phyloP scores from a whole-genome alignment of 2,888 invertebrate species.

The Eupithecia inturbata region DNA sequence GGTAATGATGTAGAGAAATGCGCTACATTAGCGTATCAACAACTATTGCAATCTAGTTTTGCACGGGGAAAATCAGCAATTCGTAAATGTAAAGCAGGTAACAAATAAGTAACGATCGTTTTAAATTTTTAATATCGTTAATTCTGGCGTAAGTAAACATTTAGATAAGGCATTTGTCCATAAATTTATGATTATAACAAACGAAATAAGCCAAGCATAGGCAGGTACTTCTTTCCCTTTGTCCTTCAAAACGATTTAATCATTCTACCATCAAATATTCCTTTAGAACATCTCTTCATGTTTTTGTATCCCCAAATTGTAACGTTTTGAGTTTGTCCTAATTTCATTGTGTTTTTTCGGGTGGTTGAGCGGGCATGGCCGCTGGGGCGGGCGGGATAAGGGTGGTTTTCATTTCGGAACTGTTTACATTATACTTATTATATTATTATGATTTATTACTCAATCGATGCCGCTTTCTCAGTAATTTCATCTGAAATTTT shows the following conservation, averaged over 20 bases:
- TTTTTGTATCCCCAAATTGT: conserved; percentile 35
- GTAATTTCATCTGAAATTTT: conserved; percentile 73
- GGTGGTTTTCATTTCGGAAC: conserved; percentile 59
- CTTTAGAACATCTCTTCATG: conserved; percentile 24
- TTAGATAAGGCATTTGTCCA: background rate
- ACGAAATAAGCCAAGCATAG: conserved; percentile 1
- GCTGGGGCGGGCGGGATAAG: conserved; percentile 49
- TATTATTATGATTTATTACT: conserved; percentile 81
- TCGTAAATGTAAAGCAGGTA: background rate
- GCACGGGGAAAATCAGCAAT: background rate
- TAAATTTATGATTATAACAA: background rate
- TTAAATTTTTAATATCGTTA: background rate
- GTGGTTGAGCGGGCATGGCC: conserved; percentile 43
- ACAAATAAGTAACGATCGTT: background rate
- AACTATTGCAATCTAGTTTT: background rate
- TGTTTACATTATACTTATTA: conserved; percentile 79
- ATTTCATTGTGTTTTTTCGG: conserved; percentile 57
- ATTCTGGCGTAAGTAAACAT: background rate
- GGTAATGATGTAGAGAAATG: conserved; percentile 33
- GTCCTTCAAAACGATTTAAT: conserved; percentile 11
- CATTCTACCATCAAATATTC: conserved; percentile 17
- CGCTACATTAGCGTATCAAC: conserved; percentile 4
- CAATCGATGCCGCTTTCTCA: conserved; percentile 70
- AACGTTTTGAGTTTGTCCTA: conserved; percentile 50
- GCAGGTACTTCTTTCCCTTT: background rate